Base-by-base conservation (phyloP, 23 tunicate genomes). In the Diplosoma virens region DNA sequence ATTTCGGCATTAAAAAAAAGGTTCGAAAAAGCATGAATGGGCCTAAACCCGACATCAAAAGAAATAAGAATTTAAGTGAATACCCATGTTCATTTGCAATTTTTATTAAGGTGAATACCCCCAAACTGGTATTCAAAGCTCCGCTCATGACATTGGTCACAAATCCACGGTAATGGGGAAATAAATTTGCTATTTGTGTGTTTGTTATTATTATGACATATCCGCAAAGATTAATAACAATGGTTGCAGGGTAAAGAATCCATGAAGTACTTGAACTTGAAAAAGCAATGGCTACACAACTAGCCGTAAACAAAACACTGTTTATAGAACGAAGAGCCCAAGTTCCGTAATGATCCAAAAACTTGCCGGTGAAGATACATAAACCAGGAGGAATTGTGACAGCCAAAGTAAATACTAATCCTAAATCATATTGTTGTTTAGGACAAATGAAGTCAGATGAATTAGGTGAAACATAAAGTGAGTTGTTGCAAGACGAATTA, bases 1-100 rank as follows among this genome's bases (percentile, higher is more conserved):
- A 3, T 35, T 67, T 67, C 7, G 74, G 74, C 74, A 67, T 33
- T 26, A 67, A 35, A 22, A 67, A 67, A 21, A 7, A 67, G 17
- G 74, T 34, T 67, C 74, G 52, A 6, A 67, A 35, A 6, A 18
- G 3, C 2, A n/a, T 2, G 7, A 67, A 67, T 7, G 36, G 14
- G 3, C 50, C 74, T 7, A 35, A 5, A 67, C 35, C 35, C 3
- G 52, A 22, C 23, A 67, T 16, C 52, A 67, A 67, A 3, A 35
- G 3, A 34, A 36, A 67, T 34, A 67, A 34, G 5, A 52, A 25
- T 35, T 36, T 67, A 4, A 67, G 23, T 2, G 32, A 17, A 67
- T 16, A 3, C 17, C 74, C 74, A 14, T 34, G 3, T 25, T 67
- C 74, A 29, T 67, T 34, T 2, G 74, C 74, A 16, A 5, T 5